These are phyloP conservation scores for Polylopha cassiicola DNA, from an alignment of 2,888 invertebrate species.

Conservation along the genomic window DNA sequence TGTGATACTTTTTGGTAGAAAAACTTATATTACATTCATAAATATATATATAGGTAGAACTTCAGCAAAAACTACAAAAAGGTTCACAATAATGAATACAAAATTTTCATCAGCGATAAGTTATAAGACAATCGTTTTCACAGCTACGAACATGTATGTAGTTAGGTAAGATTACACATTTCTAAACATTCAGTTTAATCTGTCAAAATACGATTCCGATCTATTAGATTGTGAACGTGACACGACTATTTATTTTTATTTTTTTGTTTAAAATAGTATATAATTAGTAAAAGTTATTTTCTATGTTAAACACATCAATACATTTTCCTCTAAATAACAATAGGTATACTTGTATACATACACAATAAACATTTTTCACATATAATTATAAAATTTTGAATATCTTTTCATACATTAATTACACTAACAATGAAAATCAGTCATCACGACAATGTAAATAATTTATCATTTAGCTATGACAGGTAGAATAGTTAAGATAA, in stretches of 20 bases:
- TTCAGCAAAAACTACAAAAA: no score
- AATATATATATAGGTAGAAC: no score
- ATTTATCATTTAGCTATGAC: constrained; percentile 33
- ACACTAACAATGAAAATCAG: constrained; percentile 70
- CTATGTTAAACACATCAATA: constrained; percentile 46
- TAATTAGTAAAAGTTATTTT: constrained; percentile 42
- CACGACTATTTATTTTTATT: constrained; percentile 13
- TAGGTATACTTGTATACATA: constrained; percentile 59
- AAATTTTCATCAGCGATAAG: no score
- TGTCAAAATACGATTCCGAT: constrained; percentile 14
- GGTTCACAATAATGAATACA: no score
- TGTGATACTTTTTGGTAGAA: no score
- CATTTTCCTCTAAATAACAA: constrained; percentile 40
- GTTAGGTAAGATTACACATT: constrained; percentile 14
- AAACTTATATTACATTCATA: no score
- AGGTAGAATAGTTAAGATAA: constrained; percentile 44
- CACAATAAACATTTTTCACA: constrained; percentile 44
- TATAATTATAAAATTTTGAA: constrained; percentile 56
- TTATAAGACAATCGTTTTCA: not conserved
- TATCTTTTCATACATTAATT: constrained; percentile 41
- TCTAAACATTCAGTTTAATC: constrained; percentile 17
- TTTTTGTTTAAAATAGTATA: constrained; percentile 37
- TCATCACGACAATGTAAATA: constrained; percentile 41
- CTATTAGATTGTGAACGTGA: constrained; percentile 12
- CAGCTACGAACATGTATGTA: constrained; percentile 18